Conservation (phyloP, 2,113 vertebrate species). For the Lota lota region DNA sequence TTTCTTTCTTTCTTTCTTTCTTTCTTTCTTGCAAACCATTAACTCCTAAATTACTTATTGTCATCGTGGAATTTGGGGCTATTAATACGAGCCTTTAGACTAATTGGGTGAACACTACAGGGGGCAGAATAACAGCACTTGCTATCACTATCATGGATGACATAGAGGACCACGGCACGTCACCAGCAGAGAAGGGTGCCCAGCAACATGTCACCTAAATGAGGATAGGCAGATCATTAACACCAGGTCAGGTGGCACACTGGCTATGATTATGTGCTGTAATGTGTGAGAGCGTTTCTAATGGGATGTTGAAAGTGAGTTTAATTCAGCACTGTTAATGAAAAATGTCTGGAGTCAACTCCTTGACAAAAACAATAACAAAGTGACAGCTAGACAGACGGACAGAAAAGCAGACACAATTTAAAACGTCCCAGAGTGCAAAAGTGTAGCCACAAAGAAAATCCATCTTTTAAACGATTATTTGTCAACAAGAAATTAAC, state of each 20-base stretch:
- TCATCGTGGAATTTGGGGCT: too few species aligned
- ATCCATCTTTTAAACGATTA: slow-evolving; percentile 2
- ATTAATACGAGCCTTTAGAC: too few species aligned
- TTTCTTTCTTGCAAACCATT: too few species aligned
- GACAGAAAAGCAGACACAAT: too few species aligned
- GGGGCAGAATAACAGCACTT: too few species aligned
- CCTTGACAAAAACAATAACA: too few species aligned
- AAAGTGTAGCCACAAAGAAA: not conserved
- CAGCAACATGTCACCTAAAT: slow-evolving; percentile 13
- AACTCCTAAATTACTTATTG: too few species aligned
- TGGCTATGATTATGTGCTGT: not conserved
- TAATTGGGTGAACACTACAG: too few species aligned
- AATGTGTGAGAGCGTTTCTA: not conserved
- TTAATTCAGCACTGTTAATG: not conserved
- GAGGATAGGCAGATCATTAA: slow-evolving; percentile 32
- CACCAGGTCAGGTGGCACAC: slow-evolving; percentile 33
- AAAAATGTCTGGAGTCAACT: too few species aligned
- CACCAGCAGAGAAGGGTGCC: slow-evolving; percentile 3
- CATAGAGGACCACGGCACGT: not conserved
- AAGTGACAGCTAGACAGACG: too few species aligned
- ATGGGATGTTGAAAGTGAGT: slow-evolving; percentile 4
- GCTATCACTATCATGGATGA: too few species aligned
- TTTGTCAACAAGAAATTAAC: slow-evolving; percentile 18
- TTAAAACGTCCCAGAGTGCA: not conserved
- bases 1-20: too few species aligned